Base-by-base conservation (phyloP, 1,140 invertebrate species). In the Drosophila parabipectinata region DNA sequence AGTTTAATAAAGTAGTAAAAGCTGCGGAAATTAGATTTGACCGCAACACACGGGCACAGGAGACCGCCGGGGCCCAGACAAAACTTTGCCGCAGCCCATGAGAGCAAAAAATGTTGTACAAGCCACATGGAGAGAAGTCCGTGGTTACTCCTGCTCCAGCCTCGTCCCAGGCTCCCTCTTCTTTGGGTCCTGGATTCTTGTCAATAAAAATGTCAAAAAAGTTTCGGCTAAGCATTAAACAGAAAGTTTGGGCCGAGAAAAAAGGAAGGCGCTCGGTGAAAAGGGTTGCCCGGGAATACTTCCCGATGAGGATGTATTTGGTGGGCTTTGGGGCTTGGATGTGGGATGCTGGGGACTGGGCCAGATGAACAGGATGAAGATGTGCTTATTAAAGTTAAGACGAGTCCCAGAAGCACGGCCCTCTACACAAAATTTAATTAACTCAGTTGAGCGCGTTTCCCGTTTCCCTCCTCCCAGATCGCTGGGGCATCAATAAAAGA, bases 1-100 rank as follows among this genome's bases (percentile, higher is more conserved):
- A 88, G 83, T 88, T 88, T 88, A 88, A 88, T 88, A 88, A 88
- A 88, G 83, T 89, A 88, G 83, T 89, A 88, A 89, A 75, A 88
- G 83, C 83, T 88, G 84, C 84, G 83, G 83, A 88, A 88, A 88
- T 88, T 88, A 88, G 84, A 88, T 88, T 88, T 88, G 83, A 89
- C 83, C 83, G 68, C 84, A 75, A 62, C 71, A 87, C 81, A 81
- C 82, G 67, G 77, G 73, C 77, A 58, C 56, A 78, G 74, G 47
- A 64, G 75, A 72, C 58, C 62, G 59, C 62, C 34, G 44, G 21
- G 26, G 61, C 56, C 51, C 66, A 76, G 80, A 59, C 80, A 76
- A 79, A 83, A 73, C 71, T 83, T 83, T 60, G 58, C 41, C 39
- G 28, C 44, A 61, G 54, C 77, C 54, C 57, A 60, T 18, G 28